These are phyloP conservation scores for Labroides dimidiatus DNA, from an alignment of 2,797 vertebrate genomes.

Conservation along the genomic window DNA sequence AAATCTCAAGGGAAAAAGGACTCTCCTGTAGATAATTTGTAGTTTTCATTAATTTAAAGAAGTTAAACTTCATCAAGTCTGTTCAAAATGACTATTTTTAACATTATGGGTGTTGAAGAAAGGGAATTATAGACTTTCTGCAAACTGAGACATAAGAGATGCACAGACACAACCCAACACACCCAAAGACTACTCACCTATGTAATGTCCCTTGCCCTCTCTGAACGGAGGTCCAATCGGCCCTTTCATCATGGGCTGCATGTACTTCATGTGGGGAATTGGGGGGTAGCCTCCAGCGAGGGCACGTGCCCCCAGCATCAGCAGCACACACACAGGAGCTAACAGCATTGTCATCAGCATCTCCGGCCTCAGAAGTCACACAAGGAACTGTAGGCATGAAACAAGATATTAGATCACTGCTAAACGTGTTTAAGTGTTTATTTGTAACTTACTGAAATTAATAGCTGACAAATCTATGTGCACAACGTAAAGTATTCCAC, in stretches of 20 bases:
- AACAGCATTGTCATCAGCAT: constrained; percentile 81
- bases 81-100: constrained; percentile 1
- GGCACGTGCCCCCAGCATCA: constrained; percentile 82
- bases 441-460: too few species aligned
- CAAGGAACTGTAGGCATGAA: constrained; percentile 67
- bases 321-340: constrained; percentile 77
- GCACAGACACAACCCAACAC: background rate
- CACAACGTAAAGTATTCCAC: too few species aligned
- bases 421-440: too few species aligned
- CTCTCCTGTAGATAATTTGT: background rate
- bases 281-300: constrained; percentile 90
- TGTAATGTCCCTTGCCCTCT: constrained; percentile 98
- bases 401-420: background rate
- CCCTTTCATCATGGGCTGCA: constrained; percentile 98
- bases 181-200: constrained; percentile 88
- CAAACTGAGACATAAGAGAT: background rate
- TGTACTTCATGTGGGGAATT: constrained; percentile 93
- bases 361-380: constrained; percentile 60
- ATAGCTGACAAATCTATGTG: too few species aligned
- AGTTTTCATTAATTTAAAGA: background rate
- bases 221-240: constrained; percentile 97
- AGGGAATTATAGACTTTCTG: background rate
- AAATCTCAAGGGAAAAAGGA: background rate
- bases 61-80: background rate
- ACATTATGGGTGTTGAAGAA: background rate